Conservation (phyloP, 2,888 invertebrate genomes). For the Orthosia gracilis region DNA sequence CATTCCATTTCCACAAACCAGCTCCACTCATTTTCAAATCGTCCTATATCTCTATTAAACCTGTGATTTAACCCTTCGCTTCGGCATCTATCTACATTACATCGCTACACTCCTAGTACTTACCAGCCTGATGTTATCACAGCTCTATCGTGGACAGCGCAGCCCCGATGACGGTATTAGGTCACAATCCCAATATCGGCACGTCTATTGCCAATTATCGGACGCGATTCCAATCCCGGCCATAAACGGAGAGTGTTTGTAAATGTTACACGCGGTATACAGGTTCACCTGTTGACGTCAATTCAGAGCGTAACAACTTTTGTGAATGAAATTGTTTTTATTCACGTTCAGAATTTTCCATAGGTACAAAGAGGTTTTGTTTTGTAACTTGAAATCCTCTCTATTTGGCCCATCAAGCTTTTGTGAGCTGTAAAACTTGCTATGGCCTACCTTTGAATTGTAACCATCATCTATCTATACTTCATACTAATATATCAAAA, state of each 20-base stretch:
- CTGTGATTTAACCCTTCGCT: neutral
- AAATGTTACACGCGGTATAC: conserved; percentile 3
- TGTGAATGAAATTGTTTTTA: neutral
- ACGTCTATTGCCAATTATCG: conserved; percentile 57
- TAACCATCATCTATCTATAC: neutral
- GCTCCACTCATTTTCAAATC: no score
- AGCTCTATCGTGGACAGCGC: conserved; percentile 36
- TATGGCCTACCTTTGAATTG: neutral
- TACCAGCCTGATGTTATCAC: conserved; percentile 33
- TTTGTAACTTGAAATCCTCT: neutral
- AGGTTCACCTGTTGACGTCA: conserved; percentile 19
- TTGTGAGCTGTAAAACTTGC: neutral
- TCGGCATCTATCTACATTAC: neutral
- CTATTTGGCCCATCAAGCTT: neutral
- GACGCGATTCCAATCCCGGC: conserved; percentile 34
- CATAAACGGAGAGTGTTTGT: conserved; percentile 19
- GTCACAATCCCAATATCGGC: conserved; percentile 46
- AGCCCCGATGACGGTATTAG: conserved; percentile 48
- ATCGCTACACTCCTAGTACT: conserved; percentile 5
- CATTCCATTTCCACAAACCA: no score
- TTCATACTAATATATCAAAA: no score
- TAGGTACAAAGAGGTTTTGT: neutral
- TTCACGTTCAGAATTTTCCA: neutral
- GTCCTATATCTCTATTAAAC: no score
- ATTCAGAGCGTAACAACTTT: neutral